Conservation (phyloP, 2,888 invertebrate species). For the Achlya flavicornis region DNA sequence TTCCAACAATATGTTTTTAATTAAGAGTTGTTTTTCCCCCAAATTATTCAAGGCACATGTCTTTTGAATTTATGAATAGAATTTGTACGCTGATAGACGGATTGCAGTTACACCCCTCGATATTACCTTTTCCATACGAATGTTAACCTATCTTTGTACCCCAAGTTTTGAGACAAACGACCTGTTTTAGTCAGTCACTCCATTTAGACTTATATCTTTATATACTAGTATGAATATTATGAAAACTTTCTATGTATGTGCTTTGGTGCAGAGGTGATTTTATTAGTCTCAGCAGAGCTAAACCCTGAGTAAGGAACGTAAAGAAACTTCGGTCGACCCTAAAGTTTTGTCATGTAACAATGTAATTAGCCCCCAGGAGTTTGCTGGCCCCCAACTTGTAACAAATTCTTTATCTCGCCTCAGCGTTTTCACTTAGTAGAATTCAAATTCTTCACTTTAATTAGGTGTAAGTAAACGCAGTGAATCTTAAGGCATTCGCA, state of each 20-base stretch:
- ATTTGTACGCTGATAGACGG: no score
- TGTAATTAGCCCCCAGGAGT: constrained; percentile 78
- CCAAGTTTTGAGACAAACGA: no score
- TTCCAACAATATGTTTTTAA: constrained; percentile 8
- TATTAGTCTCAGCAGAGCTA: constrained; percentile 67
- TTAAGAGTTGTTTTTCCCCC: not conserved
- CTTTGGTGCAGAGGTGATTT: constrained; percentile 68
- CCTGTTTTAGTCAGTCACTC: no score
- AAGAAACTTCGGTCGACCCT: constrained; percentile 74
- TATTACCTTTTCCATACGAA: no score
- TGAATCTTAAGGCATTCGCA: not conserved
- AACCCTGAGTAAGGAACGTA: constrained; percentile 66
- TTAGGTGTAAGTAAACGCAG: constrained; percentile 33
- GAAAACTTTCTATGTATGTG: constrained; percentile 35
- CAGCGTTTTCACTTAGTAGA: constrained; percentile 67
- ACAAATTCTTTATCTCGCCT: constrained; percentile 77
- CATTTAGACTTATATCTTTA: no score
- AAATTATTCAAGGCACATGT: not conserved
- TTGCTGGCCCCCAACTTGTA: constrained; percentile 63
- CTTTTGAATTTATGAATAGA: not conserved
- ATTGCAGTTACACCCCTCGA: no score
- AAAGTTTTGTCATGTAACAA: constrained; percentile 80
- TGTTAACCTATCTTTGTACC: no score
- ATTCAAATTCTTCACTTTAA: constrained; percentile 57
- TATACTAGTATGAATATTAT: not conserved